Base-by-base conservation (phyloP, 2,113 vertebrate species). In the Hemibagrus wyckioides region DNA sequence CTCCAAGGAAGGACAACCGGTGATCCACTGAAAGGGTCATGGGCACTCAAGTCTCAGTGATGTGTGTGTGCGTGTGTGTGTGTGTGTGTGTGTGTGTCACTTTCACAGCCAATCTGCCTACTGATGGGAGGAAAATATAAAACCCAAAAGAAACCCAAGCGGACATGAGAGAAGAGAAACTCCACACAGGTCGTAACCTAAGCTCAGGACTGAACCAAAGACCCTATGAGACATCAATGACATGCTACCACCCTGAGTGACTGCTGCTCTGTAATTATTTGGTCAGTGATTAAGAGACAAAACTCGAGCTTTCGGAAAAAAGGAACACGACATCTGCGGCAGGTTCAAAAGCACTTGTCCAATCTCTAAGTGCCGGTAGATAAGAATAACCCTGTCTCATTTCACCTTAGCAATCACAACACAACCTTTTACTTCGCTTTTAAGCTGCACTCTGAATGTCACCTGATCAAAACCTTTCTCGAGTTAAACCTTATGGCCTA, bases 371-470 rank as follows among this genome's bases (percentile, higher is more conserved):
- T 82, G 84, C 76, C 56, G 84, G 48, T 14, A 67, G 92, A 94
- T 92, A 92, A 85, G 89, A 92, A 93, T 89, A 89, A 86, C 39
- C 44, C 83, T 54, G 81, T 90, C 89, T 91, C 89, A 87, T 86
- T 93, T 82, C 83, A 88, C 89, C 92, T 93, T 89, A 92, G 88
- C 90, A 91, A 93, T 75, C 90, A 88, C 93, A 91, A 87, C 83
- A 87, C 75, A 83, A 85, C 41, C 39, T n/a, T 81, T 73, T n/a
- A 48, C 44, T 67, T 82, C 3, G 39, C 71, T 83, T 88, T 88
- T 56, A 88, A 61, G 41, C 84, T 71, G 71, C 6, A 63, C 33
- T 67, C 65, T 81, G 81, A 71, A 80, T 80, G 85, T 52, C 85
- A 54, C 73, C n/a, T 36, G 21, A 85, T 85, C 44, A n/a, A n/a